These are phyloP conservation scores for Leptogaster cylindrica DNA, from an alignment of 2,888 invertebrate genomes.

Conservation along the genomic window DNA sequence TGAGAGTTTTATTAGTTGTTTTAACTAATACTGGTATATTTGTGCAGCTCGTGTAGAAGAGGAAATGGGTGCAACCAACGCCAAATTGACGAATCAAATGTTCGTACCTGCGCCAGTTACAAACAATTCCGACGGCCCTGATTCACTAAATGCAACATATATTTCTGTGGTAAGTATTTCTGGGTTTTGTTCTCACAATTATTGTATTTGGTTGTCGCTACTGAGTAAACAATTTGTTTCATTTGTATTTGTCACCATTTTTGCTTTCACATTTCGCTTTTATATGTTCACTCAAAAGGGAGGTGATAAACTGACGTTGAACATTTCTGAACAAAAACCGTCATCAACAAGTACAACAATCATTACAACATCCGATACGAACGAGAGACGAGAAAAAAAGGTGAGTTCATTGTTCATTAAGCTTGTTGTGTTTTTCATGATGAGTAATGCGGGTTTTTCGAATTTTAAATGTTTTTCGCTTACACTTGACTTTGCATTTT, in stretches of 20 bases:
- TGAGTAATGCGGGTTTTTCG: no score
- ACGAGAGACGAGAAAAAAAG: conserved; percentile 39
- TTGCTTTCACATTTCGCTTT: not conserved
- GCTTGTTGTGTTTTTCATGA: no score
- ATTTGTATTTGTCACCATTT: not conserved
- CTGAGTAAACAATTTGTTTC: not conserved
- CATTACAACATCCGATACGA: conserved; percentile 47
- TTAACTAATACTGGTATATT: no score
- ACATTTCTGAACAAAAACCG: conserved; percentile 66
- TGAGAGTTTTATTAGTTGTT: not conserved
- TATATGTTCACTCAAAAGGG: conserved; percentile 64
- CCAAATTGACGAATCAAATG: conserved; percentile 68
- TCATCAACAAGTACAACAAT: conserved; percentile 51
- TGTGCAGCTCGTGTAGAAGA: conserved; percentile 73
- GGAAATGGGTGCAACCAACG: conserved; percentile 63
- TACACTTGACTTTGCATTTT: no score
- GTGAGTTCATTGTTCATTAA: conserved; percentile 28
- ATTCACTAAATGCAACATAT: conserved; percentile 71
- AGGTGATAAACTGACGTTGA: conserved; percentile 73
- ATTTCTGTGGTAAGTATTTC: conserved; percentile 74
- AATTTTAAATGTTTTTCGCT: no score
- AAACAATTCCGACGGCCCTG: conserved; percentile 58
- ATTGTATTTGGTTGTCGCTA: not conserved
- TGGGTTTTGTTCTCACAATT: no score
- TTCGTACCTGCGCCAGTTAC: conserved; percentile 64